These are phyloP conservation scores for Drosophila pectinifera DNA, from an alignment of 1,140 invertebrate genomes.

Conservation along the genomic window DNA sequence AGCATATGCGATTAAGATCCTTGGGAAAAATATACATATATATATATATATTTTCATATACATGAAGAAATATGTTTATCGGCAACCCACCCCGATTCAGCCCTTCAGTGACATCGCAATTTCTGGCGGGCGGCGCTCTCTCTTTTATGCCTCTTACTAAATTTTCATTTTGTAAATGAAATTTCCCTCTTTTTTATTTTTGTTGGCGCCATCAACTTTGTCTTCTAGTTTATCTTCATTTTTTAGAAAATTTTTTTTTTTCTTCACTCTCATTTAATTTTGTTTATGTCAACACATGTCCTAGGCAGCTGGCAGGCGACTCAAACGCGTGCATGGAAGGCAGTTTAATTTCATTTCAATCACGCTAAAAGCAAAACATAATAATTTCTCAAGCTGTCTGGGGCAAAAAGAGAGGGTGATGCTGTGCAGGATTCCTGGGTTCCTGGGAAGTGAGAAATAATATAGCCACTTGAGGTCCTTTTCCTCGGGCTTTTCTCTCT, in stretches of 20 bases:
- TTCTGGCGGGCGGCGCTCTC: conserved; percentile 17
- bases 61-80: conserved; percentile 67
- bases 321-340: conserved; percentile 47
- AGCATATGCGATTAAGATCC: conserved; percentile 63
- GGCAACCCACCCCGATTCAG: conserved; percentile 13
- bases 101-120: conserved; percentile 7
- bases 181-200: conserved; percentile 42
- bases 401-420: conserved; percentile 13
- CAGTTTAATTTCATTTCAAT: conserved; percentile 83
- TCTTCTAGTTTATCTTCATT: conserved; percentile 72
- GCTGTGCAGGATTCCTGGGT: background rate
- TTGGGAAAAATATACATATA: conserved; percentile 21
- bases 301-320: conserved; percentile 70
- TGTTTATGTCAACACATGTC: conserved; percentile 74
- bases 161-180: conserved; percentile 82
- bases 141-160: conserved; percentile 64
- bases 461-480: conserved; percentile 43
- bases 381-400: conserved; percentile 79
- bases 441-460: conserved; percentile 64
- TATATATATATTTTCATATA: conserved; percentile 8
- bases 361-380: conserved; percentile 82
- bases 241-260: conserved; percentile 31
- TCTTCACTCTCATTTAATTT: conserved; percentile 32
- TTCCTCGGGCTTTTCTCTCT: background rate
- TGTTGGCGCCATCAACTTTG: conserved; percentile 38